Percentiles rank a stretch among this genome's conserved stretches.
These are phyloP conservation scores for Epicampocera succincta DNA, from an alignment of 2,888 invertebrate species.

Conservation along the genomic window DNA sequence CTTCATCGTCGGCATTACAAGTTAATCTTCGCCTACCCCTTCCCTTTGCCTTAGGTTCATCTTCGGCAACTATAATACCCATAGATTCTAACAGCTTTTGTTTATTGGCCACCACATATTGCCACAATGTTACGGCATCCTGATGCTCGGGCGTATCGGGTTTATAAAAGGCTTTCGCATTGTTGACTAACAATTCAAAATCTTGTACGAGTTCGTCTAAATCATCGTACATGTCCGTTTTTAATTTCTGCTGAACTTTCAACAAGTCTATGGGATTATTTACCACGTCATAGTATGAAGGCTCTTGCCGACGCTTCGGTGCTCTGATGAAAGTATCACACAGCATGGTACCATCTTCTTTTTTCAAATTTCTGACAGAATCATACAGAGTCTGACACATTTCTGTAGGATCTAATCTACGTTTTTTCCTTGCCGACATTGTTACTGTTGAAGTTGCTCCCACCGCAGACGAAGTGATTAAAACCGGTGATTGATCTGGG, in stretches of 20 bases:
- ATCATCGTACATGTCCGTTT: constrained; percentile 98
- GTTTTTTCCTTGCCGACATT: constrained; percentile 84
- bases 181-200: constrained; percentile 94
- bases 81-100: constrained; percentile 78
- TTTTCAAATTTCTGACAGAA: constrained; percentile 93
- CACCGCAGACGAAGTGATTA: constrained; percentile 65
- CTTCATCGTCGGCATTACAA: constrained; percentile 81
- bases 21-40: constrained; percentile 78
- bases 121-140: constrained; percentile 94
- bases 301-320: constrained; percentile 95
- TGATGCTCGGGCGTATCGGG: constrained; percentile 91
- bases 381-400: constrained; percentile 96
- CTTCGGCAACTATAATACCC: constrained; percentile 77
- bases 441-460: constrained; percentile 73
- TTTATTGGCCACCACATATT: constrained; percentile 85
- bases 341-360: constrained; percentile 93
- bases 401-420: constrained; percentile 85
- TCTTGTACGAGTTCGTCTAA: constrained; percentile 95
- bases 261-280: constrained; percentile 97
- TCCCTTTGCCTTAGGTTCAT: constrained; percentile 78
- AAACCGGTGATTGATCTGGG: constrained; percentile 81
- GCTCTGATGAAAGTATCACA: constrained; percentile 97
- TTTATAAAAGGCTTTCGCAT: constrained; percentile 98
- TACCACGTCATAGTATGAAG: constrained; percentile 95
- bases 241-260: constrained; percentile 96